Evolutionary conservation across 1,140 invertebrate species (phyloP).

Genomic region (Drosophila kohkoa): DNA sequence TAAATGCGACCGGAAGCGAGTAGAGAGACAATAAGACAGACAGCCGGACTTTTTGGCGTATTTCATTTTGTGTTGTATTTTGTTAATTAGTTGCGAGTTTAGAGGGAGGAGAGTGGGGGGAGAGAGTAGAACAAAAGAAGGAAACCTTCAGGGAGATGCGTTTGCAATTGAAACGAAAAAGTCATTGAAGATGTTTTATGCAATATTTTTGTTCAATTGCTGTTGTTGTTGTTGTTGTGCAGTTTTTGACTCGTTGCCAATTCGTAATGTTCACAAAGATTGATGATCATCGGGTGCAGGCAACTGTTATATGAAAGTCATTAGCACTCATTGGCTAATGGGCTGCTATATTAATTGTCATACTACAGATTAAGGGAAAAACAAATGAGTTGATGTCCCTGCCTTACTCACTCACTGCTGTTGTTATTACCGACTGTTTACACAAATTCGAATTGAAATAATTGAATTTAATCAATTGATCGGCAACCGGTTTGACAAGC

Average conservation of each 20-base stretch:
- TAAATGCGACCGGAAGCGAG: slow-evolving; percentile 53
- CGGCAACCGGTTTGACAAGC: not conserved
- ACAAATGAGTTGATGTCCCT: too few species aligned
- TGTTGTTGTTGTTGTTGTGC: slow-evolving; percentile 13
- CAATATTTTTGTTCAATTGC: slow-evolving; percentile 19
- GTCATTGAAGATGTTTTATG: slow-evolving; percentile 49
- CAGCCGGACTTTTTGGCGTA: slow-evolving; percentile 27
- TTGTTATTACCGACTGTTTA: too few species aligned
- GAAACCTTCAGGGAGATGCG: slow-evolving; percentile 26
- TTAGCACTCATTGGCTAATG: not conserved
- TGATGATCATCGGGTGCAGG: slow-evolving; percentile 4
- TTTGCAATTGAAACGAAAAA: slow-evolving; percentile 33
- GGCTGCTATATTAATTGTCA: not conserved
- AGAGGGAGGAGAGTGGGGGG: not conserved
- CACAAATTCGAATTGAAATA: too few species aligned
- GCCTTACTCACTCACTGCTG: too few species aligned
- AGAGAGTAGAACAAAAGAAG: slow-evolving; percentile 6
- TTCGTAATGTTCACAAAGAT: slow-evolving; percentile 28
- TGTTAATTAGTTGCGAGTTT: slow-evolving; percentile 37
- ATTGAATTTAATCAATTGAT: not conserved
- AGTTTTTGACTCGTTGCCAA: slow-evolving; percentile 38
- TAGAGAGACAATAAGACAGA: slow-evolving; percentile 22
- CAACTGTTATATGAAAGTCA: slow-evolving; percentile 15
- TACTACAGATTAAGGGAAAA: not conserved
- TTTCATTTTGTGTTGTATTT: slow-evolving; percentile 14